Percentiles rank a stretch among this genome's conserved stretches.
Evolutionary conservation across 2,888 invertebrate species (phyloP).

Genomic region (Cordilura impudica): DNA sequence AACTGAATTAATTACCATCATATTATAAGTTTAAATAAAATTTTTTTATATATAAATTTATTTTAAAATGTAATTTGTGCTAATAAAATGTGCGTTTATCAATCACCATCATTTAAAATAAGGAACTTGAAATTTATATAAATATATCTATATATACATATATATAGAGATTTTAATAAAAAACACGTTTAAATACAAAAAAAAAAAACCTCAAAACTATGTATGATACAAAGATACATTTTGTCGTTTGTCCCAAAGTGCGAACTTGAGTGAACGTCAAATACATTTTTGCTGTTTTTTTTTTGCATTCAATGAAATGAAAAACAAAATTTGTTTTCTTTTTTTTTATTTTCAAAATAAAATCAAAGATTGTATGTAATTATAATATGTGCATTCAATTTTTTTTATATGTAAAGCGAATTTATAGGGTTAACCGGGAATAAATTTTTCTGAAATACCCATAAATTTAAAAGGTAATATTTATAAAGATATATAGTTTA

Average conservation of each 20-base stretch:
- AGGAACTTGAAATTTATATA: constrained; percentile 45
- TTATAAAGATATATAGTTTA: no score
- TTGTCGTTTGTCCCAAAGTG: constrained; percentile 55
- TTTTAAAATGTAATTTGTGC: background rate
- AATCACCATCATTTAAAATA: constrained; percentile 32
- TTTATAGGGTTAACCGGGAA: no score
- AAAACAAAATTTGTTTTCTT: constrained; percentile 48
- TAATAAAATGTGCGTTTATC: constrained; percentile 39
- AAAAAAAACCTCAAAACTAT: background rate
- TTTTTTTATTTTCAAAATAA: constrained; percentile 19
- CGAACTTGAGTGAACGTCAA: constrained; percentile 74
- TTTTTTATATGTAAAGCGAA: no score
- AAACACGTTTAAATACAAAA: background rate
- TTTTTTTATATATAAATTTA: constrained; percentile 1
- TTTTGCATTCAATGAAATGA: constrained; percentile 73
- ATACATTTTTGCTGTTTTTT: constrained; percentile 60
- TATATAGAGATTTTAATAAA: no score
- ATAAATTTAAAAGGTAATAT: no score
- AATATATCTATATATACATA: no score
- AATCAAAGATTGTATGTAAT: constrained; percentile 9
- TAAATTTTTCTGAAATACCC: no score
- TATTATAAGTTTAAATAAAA: background rate
- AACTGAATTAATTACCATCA: constrained; percentile 4
- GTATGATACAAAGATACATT: constrained; percentile 22
- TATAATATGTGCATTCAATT: no score